These are phyloP conservation scores for Probaryconus sp. DNA, from an alignment of 1,140 invertebrate genomes.

Conservation along the genomic window DNA sequence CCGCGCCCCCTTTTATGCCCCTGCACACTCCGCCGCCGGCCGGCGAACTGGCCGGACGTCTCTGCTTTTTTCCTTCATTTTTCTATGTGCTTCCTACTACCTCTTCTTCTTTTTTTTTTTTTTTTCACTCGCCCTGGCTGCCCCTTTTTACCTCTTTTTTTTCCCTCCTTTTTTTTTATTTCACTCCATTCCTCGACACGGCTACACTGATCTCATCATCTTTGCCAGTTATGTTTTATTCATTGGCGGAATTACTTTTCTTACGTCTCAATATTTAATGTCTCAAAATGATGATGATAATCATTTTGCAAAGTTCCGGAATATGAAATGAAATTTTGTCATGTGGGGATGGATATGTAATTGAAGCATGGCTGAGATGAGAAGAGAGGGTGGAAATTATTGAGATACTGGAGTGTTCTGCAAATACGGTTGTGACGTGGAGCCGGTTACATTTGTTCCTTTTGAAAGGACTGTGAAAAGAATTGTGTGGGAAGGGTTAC, in stretches of 20 bases:
- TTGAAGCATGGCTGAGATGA: no score
- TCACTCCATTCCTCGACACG: conserved; percentile 17
- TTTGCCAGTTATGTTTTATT: conserved; percentile 30
- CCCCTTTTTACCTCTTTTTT: conserved; percentile 19
- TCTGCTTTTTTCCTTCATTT: conserved; percentile 53
- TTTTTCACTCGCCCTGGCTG: conserved; percentile 27
- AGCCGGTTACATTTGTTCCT: no score
- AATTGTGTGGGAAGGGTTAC: no score
- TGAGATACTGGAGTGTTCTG: no score
- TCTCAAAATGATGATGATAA: neutral
- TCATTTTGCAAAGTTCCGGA: no score
- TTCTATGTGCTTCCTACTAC: conserved; percentile 39
- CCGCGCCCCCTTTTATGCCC: conserved; percentile 15
- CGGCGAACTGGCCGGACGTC: conserved; percentile 55
- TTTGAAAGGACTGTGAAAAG: no score
- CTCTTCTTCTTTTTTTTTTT: no score
- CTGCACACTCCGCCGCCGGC: conserved; percentile 46
- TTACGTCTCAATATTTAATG: conserved; percentile 14
- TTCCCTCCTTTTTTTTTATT: conserved; percentile 9
- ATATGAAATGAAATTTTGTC: no score
- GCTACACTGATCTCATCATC: conserved; percentile 37
- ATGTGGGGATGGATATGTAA: no score
- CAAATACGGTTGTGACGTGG: no score
- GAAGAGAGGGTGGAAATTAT: no score
- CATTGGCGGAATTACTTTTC: conserved; percentile 20